These are phyloP conservation scores for Lontra canadensis DNA, from an alignment of 2,113 vertebrate species.

Conservation along the genomic window DNA sequence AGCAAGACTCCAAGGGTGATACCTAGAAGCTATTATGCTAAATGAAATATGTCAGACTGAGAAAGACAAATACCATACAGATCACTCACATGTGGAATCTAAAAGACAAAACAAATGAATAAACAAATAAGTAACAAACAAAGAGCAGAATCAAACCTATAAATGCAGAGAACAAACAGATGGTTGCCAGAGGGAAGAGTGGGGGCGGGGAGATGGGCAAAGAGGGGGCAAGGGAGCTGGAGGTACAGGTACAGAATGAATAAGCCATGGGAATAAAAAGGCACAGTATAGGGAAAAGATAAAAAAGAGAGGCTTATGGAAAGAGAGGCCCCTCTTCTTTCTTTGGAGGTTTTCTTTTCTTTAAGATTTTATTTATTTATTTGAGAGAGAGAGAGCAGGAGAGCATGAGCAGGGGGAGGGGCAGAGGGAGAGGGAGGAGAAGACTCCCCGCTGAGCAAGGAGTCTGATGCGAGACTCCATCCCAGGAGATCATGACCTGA, in stretches of 20 bases:
- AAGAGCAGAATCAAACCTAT: no score
- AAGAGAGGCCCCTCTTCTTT: not conserved
- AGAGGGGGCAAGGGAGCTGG: not conserved
- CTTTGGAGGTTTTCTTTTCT: not conserved
- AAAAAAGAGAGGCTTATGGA: not conserved
- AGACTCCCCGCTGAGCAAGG: no score
- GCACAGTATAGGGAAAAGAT: not conserved
- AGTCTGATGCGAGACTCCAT: no score
- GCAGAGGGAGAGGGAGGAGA: no score
- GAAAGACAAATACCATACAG: not conserved
- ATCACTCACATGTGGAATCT: not conserved
- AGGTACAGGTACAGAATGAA: not conserved
- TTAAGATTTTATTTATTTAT: no score
- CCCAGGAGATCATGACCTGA: no score
- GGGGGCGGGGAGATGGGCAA: not conserved
- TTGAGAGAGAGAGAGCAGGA: no score
- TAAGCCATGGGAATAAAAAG: not conserved
- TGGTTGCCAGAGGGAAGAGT: no score
- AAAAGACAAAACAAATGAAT: not conserved
- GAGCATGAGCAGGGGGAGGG: no score
- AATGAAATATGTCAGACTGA: not conserved
- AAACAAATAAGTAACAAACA: not conserved
- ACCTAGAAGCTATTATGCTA: not conserved
- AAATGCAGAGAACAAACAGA: no score
- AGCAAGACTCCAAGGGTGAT: not conserved